phyloP scores from a whole-genome alignment of 2,888 invertebrate genomes.

The Phorcus lineatus region DNA sequence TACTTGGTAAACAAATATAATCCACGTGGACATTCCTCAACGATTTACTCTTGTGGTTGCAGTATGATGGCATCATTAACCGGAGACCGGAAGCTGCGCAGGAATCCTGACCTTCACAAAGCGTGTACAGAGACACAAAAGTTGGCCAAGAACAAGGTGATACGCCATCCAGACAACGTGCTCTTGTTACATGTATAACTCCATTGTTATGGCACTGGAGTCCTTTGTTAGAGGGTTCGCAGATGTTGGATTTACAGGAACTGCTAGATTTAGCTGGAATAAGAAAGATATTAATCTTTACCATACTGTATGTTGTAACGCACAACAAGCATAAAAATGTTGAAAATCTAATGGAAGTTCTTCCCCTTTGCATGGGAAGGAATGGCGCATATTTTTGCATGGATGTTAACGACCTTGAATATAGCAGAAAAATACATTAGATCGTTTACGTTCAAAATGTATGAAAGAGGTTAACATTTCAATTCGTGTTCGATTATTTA shows the following conservation, averaged over 20 bases:
- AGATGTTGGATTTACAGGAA: slow-evolving; percentile 38
- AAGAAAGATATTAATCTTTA: not conserved
- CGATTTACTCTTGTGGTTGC: slow-evolving; percentile 4
- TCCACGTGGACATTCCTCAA: slow-evolving; percentile 36
- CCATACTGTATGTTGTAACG: too few species aligned
- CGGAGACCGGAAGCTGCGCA: slow-evolving; percentile 39
- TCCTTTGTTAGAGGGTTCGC: slow-evolving; percentile 30
- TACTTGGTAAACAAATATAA: slow-evolving; percentile 39
- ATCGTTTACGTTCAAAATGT: too few species aligned
- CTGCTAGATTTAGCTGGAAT: not conserved
- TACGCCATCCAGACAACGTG: slow-evolving; percentile 25
- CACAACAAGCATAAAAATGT: too few species aligned
- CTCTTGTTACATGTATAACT: slow-evolving; percentile 33
- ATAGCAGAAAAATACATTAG: too few species aligned
- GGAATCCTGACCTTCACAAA: slow-evolving; percentile 36
- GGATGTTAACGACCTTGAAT: too few species aligned
- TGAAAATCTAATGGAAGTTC: too few species aligned
- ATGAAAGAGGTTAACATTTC: too few species aligned
- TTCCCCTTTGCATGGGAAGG: too few species aligned
- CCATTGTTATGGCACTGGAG: slow-evolving; percentile 31
- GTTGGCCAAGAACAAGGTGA: slow-evolving; percentile 31
- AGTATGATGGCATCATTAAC: slow-evolving; percentile 33
- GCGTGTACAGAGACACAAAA: slow-evolving; percentile 33
- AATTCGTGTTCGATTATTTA: too few species aligned
- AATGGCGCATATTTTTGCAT: too few species aligned